Base-by-base conservation (phyloP, 30 jellyfish, hydroid and myxozoan genomes). In the Phacellophora camtschatica region DNA sequence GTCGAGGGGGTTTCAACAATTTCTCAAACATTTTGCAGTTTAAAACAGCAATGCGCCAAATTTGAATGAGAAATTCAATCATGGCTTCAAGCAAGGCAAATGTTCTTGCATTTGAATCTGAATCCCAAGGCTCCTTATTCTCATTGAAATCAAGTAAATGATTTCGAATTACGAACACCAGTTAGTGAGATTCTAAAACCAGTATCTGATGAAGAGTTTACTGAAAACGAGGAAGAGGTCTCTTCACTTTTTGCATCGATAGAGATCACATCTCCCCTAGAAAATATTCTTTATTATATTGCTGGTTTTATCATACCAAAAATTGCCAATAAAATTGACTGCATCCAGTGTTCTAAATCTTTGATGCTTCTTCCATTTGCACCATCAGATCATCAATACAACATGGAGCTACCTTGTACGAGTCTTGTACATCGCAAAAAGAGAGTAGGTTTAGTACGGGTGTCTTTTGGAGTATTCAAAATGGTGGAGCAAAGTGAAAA, bases 1-100 rank as follows among this genome's bases (percentile, higher is more conserved):
- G 91, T 63, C 85, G 85, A 4, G 46, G 64, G 28, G 86, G 86
- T 29, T 80, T 85, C 84, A 63, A 57, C 45, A 57, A 58, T 0
- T 15, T 23, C 79, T 69, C 74, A 22, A 69, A 32, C 10, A 18
- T 29, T 15, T 29, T 69, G 19, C 81, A 73, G 32, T 48, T 30
- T 28, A 73, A 73, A 59, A 48, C 49, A 48, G 55, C 86, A 23
- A 18, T 73, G 3, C 24, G 86, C 31, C 16, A 59, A 34, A 35
- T 48, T 16, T 30, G 48, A 18, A 15, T 49, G 41, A 69, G 51
- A 53, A 73, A 73, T 34, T 27, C 19, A 22, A 34, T 46, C 22
- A 56, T 22, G 18, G 53, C 86, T 12, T 32, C 86, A 0, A 48
- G 16, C 28, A 48, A 23, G 23, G 86, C 79, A 23, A 73, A 73